These are phyloP conservation scores for Drosophila mercatorum DNA, from an alignment of 2,888 invertebrate species.

Conservation along the genomic window DNA sequence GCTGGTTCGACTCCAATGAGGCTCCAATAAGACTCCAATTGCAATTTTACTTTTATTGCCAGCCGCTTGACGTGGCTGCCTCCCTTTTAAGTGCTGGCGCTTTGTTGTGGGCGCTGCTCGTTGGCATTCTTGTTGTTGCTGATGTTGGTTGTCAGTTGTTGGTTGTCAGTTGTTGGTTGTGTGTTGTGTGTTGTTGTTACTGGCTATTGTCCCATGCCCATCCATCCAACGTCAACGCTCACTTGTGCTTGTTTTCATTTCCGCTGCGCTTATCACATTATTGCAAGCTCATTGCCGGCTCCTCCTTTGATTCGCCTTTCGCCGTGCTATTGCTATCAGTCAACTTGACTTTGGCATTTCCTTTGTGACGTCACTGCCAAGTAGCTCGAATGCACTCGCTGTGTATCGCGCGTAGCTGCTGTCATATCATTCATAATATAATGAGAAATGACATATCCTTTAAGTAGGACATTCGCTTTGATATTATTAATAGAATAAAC, in stretches of 20 bases:
- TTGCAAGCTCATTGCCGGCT: conserved; percentile 77
- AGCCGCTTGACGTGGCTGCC: conserved; percentile 50
- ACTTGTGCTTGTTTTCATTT: conserved; percentile 76
- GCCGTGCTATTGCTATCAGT: conserved; percentile 51
- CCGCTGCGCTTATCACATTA: conserved; percentile 77
- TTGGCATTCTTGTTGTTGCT: conserved; percentile 9
- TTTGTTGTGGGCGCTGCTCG: conserved; percentile 58
- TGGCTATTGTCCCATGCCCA: conserved; percentile 45
- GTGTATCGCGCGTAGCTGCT: background rate
- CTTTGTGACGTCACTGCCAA: conserved; percentile 44
- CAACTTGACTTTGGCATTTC: conserved; percentile 47
- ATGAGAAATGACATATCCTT: background rate
- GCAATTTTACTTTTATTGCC: conserved; percentile 72
- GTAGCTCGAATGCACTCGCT: conserved; percentile 27
- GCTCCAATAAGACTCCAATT: conserved; percentile 58
- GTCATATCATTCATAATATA: conserved; percentile 32
- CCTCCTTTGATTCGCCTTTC: conserved; percentile 39
- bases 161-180: conserved; percentile 4
- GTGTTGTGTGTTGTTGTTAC: conserved; percentile 2
- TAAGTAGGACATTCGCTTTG: background rate
- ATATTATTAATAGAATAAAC: conserved; percentile 17
- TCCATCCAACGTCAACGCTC: conserved; percentile 56
- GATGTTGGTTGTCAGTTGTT: background rate
- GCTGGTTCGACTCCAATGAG: conserved; percentile 46
- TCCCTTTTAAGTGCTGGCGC: conserved; percentile 58